These are phyloP conservation scores for Schlechtendalia chinensis DNA, from an alignment of 1,140 invertebrate genomes.

Conservation along the genomic window DNA sequence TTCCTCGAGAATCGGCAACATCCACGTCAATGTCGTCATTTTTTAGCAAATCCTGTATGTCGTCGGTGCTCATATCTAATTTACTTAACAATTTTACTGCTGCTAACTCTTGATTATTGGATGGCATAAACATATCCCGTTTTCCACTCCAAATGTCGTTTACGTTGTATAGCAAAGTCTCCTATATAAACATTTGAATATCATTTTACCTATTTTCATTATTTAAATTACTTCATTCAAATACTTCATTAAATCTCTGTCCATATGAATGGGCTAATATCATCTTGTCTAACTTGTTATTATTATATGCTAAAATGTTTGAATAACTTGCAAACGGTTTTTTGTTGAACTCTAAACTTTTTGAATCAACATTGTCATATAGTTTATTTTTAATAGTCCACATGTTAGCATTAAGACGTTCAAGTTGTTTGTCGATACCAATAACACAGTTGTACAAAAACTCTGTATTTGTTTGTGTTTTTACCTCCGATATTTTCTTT, in stretches of 20 bases:
- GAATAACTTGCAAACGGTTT: not conserved
- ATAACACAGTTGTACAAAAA: not conserved
- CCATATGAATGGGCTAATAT: constrained; percentile 30
- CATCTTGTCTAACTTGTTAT: constrained; percentile 42
- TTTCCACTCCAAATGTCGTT: constrained; percentile 18
- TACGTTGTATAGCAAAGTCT: not conserved
- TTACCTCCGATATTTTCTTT: not conserved
- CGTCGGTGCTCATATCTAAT: not conserved
- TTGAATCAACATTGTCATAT: not conserved
- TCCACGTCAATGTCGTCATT: constrained; percentile 19
- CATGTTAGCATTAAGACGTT: not conserved
- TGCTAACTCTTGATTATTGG: constrained; percentile 11
- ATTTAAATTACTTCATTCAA: too few species aligned
- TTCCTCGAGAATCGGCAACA: constrained; percentile 26
- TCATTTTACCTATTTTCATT: not conserved
- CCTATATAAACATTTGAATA: not conserved
- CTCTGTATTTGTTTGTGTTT: not conserved
- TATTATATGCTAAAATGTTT: too few species aligned
- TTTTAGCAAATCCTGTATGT: not conserved
- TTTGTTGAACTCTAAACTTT: not conserved
- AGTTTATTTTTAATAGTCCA: not conserved
- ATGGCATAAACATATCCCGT: not conserved
- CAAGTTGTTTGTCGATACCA: not conserved
- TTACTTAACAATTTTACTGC: not conserved
- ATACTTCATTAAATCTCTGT: constrained; percentile 35